Conservation (phyloP, 2,113 vertebrate species). For the Hystrix brachyura region DNA sequence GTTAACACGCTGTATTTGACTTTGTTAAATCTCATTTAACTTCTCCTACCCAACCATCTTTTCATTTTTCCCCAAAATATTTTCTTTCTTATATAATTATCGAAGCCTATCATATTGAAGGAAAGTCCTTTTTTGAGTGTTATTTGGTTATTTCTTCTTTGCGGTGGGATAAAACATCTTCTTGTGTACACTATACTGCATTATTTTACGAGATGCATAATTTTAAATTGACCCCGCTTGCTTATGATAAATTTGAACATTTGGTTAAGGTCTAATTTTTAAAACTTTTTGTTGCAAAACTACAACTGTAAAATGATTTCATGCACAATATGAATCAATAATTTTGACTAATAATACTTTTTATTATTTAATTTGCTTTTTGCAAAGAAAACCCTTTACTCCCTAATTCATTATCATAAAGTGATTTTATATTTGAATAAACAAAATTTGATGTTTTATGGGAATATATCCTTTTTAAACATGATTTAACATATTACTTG, state of each 20-base stretch:
- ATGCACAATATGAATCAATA: not conserved
- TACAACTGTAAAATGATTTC: not conserved
- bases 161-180: not conserved
- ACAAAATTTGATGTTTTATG: not conserved
- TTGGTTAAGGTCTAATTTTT: not conserved
- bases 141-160: constrained; percentile 2
- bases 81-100: not conserved
- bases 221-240: constrained; percentile 10
- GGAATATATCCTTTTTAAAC: not conserved
- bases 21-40: not conserved
- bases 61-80: not conserved
- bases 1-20: not conserved
- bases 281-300: constrained; percentile 21
- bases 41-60: not conserved
- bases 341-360: not conserved
- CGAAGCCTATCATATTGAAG: not conserved
- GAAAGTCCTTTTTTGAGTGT: not conserved
- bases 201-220: not conserved
- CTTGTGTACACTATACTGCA: not conserved
- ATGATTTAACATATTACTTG: not conserved
- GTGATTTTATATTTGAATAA: not conserved
- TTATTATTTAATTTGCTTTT: not conserved
- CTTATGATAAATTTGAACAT: not conserved
- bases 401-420: not conserved
- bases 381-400: not conserved